Conservation (phyloP, 2,113 vertebrate genomes). For the Budorcas taxicolor region DNA sequence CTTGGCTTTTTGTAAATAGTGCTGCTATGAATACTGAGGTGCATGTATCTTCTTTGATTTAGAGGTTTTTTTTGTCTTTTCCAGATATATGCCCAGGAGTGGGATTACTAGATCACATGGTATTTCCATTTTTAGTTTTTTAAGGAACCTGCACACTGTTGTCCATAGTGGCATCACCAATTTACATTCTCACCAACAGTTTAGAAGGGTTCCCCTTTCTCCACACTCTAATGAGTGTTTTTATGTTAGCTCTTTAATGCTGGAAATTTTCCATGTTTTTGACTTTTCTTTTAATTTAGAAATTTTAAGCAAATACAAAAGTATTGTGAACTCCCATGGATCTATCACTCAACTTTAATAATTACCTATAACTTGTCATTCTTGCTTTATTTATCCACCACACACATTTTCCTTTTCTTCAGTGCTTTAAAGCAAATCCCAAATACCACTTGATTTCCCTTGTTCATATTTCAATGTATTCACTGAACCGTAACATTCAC, state of each 20-base stretch:
- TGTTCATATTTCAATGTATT: neutral
- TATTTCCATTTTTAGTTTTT: neutral
- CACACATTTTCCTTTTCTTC: neutral
- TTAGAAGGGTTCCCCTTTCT: neutral
- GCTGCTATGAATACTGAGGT: neutral
- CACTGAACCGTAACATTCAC: neutral
- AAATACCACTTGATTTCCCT: neutral
- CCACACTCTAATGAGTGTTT: neutral
- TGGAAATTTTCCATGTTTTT: neutral
- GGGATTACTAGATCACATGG: neutral
- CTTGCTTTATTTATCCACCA: neutral
- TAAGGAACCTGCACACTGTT: neutral
- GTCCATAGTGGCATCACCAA: neutral
- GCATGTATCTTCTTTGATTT: neutral
- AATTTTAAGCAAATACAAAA: constrained; percentile 7
- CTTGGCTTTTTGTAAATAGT: neutral
- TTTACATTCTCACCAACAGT: neutral
- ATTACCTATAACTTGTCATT: neutral
- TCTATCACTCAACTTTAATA: neutral
- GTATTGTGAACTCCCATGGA: neutral
- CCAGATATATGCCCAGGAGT: neutral
- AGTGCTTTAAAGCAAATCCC: neutral
- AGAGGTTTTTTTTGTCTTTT: neutral
- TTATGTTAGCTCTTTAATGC: neutral
- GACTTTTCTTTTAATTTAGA: neutral